phyloP scores from a whole-genome alignment of 1,140 invertebrate species.

The Elymnias hypermnestra region DNA sequence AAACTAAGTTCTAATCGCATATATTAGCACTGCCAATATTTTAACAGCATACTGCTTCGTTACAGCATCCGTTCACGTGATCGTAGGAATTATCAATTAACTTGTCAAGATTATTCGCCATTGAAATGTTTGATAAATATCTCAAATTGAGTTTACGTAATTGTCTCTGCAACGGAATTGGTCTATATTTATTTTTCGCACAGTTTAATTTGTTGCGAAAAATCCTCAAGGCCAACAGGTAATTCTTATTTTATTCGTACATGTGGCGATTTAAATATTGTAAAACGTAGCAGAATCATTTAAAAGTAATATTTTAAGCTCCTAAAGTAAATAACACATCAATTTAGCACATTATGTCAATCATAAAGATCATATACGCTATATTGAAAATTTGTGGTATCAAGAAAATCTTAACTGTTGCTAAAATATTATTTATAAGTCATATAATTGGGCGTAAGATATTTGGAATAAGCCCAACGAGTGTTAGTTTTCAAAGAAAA shows the following conservation, averaged over 20 bases:
- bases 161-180: background rate
- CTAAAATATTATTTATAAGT: background rate
- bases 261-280: too few relatives aligned
- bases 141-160: background rate
- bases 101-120: background rate
- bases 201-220: too few relatives aligned
- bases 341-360: too few relatives aligned
- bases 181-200: background rate
- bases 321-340: too few relatives aligned
- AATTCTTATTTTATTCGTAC: too few relatives aligned
- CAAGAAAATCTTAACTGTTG: background rate
- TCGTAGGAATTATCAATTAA: background rate
- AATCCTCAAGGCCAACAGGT: too few relatives aligned
- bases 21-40: background rate
- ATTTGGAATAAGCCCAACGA: background rate
- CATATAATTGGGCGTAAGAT: background rate
- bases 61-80: background rate
- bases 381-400: too few relatives aligned
- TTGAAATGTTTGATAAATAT: background rate
- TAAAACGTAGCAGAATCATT: too few relatives aligned
- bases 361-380: too few relatives aligned
- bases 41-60: background rate
- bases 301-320: too few relatives aligned
- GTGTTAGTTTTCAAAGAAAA: background rate
- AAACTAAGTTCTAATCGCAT: background rate